phyloP scores from a whole-genome alignment of 53 echinoderm and acorn worm species.

The Echinometra lucunter region DNA sequence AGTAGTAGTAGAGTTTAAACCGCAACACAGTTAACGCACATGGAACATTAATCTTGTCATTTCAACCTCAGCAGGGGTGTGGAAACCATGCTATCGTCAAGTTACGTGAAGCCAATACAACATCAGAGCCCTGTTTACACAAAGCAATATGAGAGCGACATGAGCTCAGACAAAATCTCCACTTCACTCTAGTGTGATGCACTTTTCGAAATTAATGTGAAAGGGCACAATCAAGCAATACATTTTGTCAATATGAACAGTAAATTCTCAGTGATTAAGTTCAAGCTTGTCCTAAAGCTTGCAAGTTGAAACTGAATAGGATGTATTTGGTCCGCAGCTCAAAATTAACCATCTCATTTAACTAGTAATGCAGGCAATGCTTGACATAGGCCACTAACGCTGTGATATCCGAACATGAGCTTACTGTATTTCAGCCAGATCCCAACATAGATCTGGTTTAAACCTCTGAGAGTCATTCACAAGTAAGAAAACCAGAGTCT shows the following conservation, averaged over 20 bases:
- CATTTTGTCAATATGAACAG: background rate
- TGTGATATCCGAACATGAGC: background rate
- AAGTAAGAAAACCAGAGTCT: background rate
- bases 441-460: background rate
- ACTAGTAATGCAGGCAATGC: background rate
- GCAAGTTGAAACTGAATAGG: background rate
- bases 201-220: background rate
- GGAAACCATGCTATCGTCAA: background rate
- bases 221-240: background rate
- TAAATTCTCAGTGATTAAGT: background rate
- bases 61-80: constrained; percentile 20
- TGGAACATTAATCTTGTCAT: constrained; percentile 30
- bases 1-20: background rate
- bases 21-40: constrained; percentile 17
- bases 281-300: background rate
- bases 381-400: background rate
- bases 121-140: background rate
- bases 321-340: background rate
- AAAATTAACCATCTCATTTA: background rate
- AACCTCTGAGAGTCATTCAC: background rate
- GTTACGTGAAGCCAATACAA: background rate
- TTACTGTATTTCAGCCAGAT: background rate
- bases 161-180: background rate
- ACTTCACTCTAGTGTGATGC: background rate
- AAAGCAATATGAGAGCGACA: background rate